These are phyloP conservation scores for Peromyscus attwateri DNA, from an alignment of 2,797 vertebrate species.

Conservation along the genomic window DNA sequence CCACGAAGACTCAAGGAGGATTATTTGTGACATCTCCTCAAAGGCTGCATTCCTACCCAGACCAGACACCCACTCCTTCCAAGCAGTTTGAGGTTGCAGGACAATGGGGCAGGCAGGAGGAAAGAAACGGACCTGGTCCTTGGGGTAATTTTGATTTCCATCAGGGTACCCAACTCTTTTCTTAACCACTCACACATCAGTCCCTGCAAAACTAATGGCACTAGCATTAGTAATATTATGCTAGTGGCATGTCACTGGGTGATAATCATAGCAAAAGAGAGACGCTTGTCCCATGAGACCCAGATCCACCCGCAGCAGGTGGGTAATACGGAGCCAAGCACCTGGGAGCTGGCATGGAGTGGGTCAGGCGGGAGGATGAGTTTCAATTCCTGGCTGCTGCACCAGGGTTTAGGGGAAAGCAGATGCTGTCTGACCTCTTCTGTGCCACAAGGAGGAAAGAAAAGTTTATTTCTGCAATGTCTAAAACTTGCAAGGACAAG, in stretches of 20 bases:
- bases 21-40: constrained; percentile 73
- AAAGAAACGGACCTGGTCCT: background rate
- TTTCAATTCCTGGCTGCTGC: constrained; percentile 2
- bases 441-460: background rate
- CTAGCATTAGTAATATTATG: background rate
- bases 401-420: constrained; percentile 41
- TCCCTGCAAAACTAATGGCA: background rate
- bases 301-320: background rate
- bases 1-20: constrained; percentile 53
- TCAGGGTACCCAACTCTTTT: background rate
- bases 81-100: background rate
- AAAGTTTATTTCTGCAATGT: background rate
- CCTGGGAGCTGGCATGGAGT: background rate
- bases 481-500: constrained; percentile 56
- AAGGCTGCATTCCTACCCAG: constrained; percentile 65
- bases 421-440: constrained; percentile 12
- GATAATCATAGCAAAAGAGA: background rate
- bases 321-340: background rate
- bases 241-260: background rate
- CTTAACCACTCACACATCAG: background rate
- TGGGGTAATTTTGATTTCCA: background rate
- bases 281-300: background rate
- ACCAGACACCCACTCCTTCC: constrained; percentile 37
- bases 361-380: background rate
- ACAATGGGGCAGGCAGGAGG: too few species aligned